These are phyloP conservation scores for Hydrozoanthus gracilis DNA, from an alignment of 92 coral and sea anemone genomes.

Conservation along the genomic window DNA sequence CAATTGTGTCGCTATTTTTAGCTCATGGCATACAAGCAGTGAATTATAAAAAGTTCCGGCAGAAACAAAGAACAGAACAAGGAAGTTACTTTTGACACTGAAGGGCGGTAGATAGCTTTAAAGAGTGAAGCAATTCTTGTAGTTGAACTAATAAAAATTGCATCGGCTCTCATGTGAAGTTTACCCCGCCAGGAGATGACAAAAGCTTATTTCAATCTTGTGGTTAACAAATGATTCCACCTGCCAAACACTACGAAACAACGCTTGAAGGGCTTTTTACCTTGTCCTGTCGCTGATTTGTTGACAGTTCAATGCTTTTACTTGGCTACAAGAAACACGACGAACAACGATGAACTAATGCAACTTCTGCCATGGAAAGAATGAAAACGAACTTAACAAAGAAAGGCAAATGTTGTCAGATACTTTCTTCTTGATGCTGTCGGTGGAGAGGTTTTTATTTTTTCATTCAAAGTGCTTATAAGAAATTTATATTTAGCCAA, in stretches of 20 bases:
- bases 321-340: too few relatives aligned
- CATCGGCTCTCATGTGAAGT: background rate
- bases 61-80: background rate
- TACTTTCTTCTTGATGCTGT: too few relatives aligned
- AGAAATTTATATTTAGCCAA: too few relatives aligned
- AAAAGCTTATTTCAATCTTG: background rate
- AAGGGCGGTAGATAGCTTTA: background rate
- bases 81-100: background rate
- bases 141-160: background rate
- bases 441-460: too few relatives aligned
- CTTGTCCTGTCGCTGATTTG: background rate
- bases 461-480: too few relatives aligned
- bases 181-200: background rate
- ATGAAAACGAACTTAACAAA: too few relatives aligned
- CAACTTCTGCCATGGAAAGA: too few relatives aligned
- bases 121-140: background rate
- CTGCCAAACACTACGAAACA: background rate
- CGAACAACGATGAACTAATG: too few relatives aligned
- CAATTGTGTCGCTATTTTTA: conserved; percentile 24
- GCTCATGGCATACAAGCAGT: conserved; percentile 16
- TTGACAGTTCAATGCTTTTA: background rate
- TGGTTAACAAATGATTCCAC: conserved; percentile 2
- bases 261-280: background rate
- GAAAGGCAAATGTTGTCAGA: too few relatives aligned
- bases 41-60: background rate